A percentile compares a stretch with the other conserved stretches of the same genome.
These are phyloP conservation scores for Aphis gossypii DNA, from an alignment of 1,140 invertebrate genomes.

Conservation along the genomic window DNA sequence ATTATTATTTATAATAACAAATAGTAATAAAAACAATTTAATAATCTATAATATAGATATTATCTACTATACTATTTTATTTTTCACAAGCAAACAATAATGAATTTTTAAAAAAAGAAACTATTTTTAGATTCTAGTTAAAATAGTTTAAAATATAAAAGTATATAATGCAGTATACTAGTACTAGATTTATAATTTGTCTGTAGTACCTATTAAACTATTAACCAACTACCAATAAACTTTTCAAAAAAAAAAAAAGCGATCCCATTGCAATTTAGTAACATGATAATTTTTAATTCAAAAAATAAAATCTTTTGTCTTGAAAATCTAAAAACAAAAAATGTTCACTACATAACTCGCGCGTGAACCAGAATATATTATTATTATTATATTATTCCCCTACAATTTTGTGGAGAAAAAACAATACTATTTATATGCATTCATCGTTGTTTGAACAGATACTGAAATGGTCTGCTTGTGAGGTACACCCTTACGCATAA, in stretches of 20 bases:
- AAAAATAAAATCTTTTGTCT: neutral
- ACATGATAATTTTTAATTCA: neutral
- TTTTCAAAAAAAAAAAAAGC: no score
- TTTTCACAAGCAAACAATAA: no score
- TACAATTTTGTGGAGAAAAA: neutral
- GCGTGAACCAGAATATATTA: neutral
- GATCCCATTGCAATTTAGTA: neutral
- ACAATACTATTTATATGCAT: conserved; percentile 2
- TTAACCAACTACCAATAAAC: neutral
- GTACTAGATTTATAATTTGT: no score
- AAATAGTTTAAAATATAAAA: no score
- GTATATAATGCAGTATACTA: no score
- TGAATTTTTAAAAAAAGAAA: no score
- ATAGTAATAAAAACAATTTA: no score
- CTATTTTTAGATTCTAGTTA: no score
- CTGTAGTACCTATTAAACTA: neutral
- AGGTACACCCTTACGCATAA: neutral
- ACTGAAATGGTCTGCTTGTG: neutral
- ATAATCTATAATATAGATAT: no score
- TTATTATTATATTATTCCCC: neutral
- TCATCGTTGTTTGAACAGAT: neutral
- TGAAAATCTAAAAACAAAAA: neutral
- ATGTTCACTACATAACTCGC: neutral
- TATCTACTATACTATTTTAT: no score
- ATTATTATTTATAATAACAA: no score